Base-by-base conservation (phyloP, 2,113 vertebrate species). In the Galeopterus variegatus region DNA sequence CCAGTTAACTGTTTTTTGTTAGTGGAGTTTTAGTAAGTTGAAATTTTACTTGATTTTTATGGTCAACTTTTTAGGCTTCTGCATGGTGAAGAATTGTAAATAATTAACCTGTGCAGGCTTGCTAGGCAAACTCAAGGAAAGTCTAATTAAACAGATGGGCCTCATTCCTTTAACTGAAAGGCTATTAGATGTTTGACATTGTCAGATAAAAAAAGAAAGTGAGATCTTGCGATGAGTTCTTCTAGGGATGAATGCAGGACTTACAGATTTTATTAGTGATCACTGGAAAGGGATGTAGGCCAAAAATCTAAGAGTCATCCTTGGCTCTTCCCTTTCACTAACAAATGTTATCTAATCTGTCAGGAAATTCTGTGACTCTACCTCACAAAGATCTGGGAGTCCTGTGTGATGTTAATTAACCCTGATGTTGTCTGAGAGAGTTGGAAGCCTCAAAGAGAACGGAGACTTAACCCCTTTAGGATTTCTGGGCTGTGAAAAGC, bases 161-260 rank as follows among this genome's bases (percentile, higher is more conserved):
- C 19, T 83, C 48, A 23, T 79, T 94, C 72, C 52, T 97, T 85
- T 88, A 94, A 94, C 77, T 94, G 93, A 81, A 83, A 96, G 73
- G 67, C 88, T 96, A 79, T 96, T 85, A 94, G 60, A 83, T 86
- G 50, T 97, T 97, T 97, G 93, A 96, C 87, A 94, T 97, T 97
- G 91, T 93, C 86, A 97, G 90, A 83, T 76, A 73, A 93, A 85
- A 87, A 91, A 81, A 91, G 79, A 83, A 79, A 93, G 77, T 91
- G 90, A 94, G 85, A 62, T 95, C 45, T 48, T 76, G 41, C 96
- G 81, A 62, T 96, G 82, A 96, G 45, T 89, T 97, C 56, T 88
- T 84, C 80, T 73, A 91, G 93, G 48, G n/a, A 96, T 77, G 45
- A 62, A 41, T 41, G 41, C 41, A 41, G 41, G 41, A 41, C 41